Evolutionary conservation across 53 echinoderm and acorn worm species (phyloP).

Genomic region (Glandiceps talaboti): DNA sequence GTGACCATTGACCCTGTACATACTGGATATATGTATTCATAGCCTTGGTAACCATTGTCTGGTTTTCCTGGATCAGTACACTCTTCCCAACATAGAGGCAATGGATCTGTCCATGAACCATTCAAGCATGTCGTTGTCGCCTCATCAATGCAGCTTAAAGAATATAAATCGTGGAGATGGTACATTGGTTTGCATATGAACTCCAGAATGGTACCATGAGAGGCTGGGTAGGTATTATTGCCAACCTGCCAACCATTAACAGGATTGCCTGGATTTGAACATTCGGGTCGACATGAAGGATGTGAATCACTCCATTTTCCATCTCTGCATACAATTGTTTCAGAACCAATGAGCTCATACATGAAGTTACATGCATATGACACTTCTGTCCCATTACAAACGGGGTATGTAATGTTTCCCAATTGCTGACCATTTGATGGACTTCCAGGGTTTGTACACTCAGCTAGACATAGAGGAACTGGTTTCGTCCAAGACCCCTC

Average conservation of each 20-base stretch:
- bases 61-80: not conserved
- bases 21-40: not conserved
- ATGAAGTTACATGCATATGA: not conserved
- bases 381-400: not conserved
- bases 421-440: not conserved
- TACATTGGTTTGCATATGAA: not conserved
- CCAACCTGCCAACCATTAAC: not conserved
- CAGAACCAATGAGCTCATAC: not conserved
- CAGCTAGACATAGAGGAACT: not conserved
- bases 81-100: not conserved
- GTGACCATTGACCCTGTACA: not conserved
- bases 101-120: not conserved
- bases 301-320: not conserved
- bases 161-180: not conserved
- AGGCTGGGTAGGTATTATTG: not conserved
- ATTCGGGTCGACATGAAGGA: not conserved
- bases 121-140: not conserved
- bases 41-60: not conserved
- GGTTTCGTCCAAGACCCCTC: not conserved
- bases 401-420: not conserved
- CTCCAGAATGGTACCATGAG: not conserved
- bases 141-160: not conserved
- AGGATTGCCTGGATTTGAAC: not conserved
- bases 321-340: not conserved
- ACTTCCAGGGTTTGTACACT: not conserved